These are phyloP conservation scores for Coregonus sp. DNA, from an alignment of 2,797 vertebrate genomes.

Conservation along the genomic window DNA sequence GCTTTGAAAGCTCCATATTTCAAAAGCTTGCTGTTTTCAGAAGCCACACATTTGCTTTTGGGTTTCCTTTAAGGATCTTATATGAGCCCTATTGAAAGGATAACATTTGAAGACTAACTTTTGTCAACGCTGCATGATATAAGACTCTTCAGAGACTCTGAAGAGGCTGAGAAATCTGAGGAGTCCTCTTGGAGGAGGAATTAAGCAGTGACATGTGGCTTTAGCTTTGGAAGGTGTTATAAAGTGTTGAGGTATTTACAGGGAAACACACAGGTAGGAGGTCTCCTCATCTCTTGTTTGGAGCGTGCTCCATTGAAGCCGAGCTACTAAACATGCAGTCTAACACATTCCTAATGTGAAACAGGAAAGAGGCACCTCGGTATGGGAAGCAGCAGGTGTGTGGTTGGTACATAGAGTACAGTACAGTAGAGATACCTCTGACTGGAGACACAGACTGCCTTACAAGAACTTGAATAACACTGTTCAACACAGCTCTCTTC, in stretches of 20 bases:
- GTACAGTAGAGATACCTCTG: neutral
- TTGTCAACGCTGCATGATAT: slow-evolving; percentile 51
- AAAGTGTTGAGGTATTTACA: slow-evolving; percentile 46
- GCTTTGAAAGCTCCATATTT: slow-evolving; percentile 46
- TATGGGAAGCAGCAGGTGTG: slow-evolving; percentile 57
- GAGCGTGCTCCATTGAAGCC: slow-evolving; percentile 37
- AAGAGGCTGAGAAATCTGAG: slow-evolving; percentile 31
- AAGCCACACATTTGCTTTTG: slow-evolving; percentile 46
- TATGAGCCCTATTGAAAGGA: slow-evolving; percentile 38
- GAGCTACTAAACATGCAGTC: slow-evolving; percentile 56
- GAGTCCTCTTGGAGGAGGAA: slow-evolving; percentile 17
- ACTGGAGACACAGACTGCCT: no score
- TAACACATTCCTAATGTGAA: slow-evolving; percentile 66
- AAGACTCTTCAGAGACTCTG: slow-evolving; percentile 25
- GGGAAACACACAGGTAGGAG: slow-evolving; percentile 39
- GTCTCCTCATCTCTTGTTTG: slow-evolving; percentile 56
- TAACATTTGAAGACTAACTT: slow-evolving; percentile 38
- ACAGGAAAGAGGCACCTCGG: slow-evolving; percentile 29
- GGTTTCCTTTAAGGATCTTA: slow-evolving; percentile 41
- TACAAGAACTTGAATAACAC: neutral
- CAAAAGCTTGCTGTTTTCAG: neutral
- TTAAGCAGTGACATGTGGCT: neutral
- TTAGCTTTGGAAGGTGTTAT: slow-evolving; percentile 31
- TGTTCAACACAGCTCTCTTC: neutral
- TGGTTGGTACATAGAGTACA: slow-evolving; percentile 33